Conservation (phyloP, 2,113 vertebrate species). For the Anser brachyrhynchus region DNA sequence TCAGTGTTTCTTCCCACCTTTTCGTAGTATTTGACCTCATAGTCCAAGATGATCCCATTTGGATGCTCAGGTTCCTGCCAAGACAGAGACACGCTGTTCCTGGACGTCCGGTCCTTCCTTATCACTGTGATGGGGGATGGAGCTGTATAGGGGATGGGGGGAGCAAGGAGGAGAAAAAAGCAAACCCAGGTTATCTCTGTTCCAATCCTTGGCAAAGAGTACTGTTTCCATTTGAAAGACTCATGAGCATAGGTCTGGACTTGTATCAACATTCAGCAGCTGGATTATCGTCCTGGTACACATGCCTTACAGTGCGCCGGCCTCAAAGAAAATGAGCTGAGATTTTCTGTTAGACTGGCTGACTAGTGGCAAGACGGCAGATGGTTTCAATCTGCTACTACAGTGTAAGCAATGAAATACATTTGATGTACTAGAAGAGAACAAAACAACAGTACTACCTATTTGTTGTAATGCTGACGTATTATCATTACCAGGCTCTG, state of each 20-base stretch:
- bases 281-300: slow-evolving; percentile 68
- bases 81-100: slow-evolving; percentile 92
- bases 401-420: slow-evolving; percentile 83
- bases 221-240: slow-evolving; percentile 54
- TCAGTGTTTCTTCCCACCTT: slow-evolving; percentile 84
- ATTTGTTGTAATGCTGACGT: slow-evolving; percentile 58
- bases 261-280: slow-evolving; percentile 64
- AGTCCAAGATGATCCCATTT: slow-evolving; percentile 98
- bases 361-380: slow-evolving; percentile 78
- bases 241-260: slow-evolving; percentile 62
- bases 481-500: slow-evolving; percentile 70
- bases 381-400: slow-evolving; percentile 88
- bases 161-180: slow-evolving; percentile 25
- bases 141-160: slow-evolving; percentile 75
- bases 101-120: slow-evolving; percentile 92
- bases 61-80: slow-evolving; percentile 96
- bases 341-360: slow-evolving; percentile 47
- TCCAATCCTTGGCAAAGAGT: slow-evolving; percentile 48
- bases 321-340: slow-evolving; percentile 69
- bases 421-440: slow-evolving; percentile 49
- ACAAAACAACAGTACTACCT: slow-evolving; percentile 67
- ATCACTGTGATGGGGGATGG: slow-evolving; percentile 91
- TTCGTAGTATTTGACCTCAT: slow-evolving; percentile 99
- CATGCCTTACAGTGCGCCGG: slow-evolving; percentile 27
- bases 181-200: slow-evolving; percentile 53